These are phyloP conservation scores for Hydrocynus forskahlii DNA, from an alignment of 2,797 vertebrate genomes.

Conservation along the genomic window DNA sequence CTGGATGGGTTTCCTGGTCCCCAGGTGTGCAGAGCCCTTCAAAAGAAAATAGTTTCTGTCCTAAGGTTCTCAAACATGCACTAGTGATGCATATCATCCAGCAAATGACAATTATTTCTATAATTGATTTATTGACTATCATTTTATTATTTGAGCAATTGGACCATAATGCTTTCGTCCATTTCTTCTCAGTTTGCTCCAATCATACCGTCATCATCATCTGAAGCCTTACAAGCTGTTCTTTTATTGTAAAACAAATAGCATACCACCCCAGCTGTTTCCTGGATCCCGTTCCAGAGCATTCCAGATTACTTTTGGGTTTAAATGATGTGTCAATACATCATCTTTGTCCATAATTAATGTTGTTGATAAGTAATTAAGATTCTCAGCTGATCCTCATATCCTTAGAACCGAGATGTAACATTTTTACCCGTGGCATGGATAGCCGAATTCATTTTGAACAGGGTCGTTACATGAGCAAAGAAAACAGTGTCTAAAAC, in stretches of 20 bases:
- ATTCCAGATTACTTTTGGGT: not conserved
- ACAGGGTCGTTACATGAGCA: not conserved
- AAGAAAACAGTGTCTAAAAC: not conserved
- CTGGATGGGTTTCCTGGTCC: constrained; percentile 87
- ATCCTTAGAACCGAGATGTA: not conserved
- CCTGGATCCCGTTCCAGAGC: not conserved
- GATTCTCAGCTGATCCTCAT: not conserved
- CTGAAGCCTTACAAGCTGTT: not conserved
- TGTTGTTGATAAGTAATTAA: not conserved
- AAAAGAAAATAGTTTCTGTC: too few species aligned
- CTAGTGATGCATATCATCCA: too few species aligned
- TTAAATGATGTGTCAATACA: not conserved
- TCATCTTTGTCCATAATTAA: not conserved
- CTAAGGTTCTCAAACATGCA: too few species aligned
- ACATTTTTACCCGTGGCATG: not conserved
- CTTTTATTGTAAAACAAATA: not conserved
- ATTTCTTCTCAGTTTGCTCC: too few species aligned
- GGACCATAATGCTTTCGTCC: too few species aligned
- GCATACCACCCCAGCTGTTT: not conserved
- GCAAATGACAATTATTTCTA: too few species aligned
- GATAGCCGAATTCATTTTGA: not conserved
- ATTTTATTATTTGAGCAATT: too few species aligned
- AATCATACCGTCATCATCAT: too few species aligned
- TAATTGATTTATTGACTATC: too few species aligned
- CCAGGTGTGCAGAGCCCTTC: constrained; percentile 72